These are phyloP conservation scores for Sciurus carolinensis DNA, from an alignment of 2,797 vertebrate genomes.

Conservation along the genomic window DNA sequence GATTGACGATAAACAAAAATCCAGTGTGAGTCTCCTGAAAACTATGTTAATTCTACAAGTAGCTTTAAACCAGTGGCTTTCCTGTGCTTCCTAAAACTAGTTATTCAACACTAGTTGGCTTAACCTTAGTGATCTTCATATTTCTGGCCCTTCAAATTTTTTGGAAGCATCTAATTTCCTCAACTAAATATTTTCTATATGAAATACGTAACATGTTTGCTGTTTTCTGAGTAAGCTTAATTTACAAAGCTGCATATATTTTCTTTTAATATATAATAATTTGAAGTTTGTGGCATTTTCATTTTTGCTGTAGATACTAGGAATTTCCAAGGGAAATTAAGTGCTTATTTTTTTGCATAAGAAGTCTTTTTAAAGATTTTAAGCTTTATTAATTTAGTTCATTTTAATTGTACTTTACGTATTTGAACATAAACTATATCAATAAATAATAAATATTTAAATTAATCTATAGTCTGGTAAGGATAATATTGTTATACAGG, in stretches of 20 bases:
- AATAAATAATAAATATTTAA: slow-evolving; percentile 5
- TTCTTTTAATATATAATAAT: background rate
- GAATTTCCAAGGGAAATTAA: background rate
- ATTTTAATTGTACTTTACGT: background rate
- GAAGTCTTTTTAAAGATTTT: background rate
- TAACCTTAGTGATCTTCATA: background rate
- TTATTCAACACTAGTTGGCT: background rate
- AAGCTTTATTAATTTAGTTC: too few relatives aligned
- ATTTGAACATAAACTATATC: background rate
- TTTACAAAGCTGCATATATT: background rate
- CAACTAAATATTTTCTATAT: background rate
- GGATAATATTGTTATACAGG: background rate
- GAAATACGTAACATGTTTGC: background rate
- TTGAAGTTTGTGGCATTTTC: background rate
- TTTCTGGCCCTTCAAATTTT: background rate
- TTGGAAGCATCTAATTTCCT: background rate
- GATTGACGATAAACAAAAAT: background rate
- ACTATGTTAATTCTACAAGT: background rate
- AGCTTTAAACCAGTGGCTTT: background rate
- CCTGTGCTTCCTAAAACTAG: background rate
- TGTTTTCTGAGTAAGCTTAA: background rate
- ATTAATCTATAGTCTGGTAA: background rate
- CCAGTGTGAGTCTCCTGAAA: background rate
- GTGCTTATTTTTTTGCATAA: background rate
- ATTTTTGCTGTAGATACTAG: background rate